Evolutionary conservation across 2,888 invertebrate species (phyloP).

Genomic region (Brenthis daphne): DNA sequence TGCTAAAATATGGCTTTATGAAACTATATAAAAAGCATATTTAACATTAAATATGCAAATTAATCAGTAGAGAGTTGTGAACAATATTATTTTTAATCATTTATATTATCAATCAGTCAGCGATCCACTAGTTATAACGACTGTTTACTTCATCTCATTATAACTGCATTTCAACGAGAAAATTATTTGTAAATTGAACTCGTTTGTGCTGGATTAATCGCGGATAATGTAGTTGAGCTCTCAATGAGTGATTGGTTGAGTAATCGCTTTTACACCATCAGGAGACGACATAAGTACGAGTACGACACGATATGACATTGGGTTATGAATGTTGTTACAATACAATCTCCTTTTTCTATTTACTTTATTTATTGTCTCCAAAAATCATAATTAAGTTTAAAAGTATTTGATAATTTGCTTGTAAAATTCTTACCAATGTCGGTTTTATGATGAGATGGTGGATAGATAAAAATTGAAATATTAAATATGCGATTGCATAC

Average conservation of each 20-base stretch:
- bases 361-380: too few relatives aligned
- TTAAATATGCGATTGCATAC: too few relatives aligned
- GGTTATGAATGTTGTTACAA: too few relatives aligned
- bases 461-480: too few relatives aligned
- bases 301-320: background rate
- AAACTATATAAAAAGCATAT: background rate
- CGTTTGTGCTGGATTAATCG: slow-evolving; percentile 23
- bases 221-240: slow-evolving; percentile 24
- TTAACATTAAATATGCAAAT: background rate
- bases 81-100: background rate
- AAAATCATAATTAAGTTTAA: too few relatives aligned
- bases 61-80: background rate
- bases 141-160: slow-evolving; percentile 25
- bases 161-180: slow-evolving; percentile 22
- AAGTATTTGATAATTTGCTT: too few relatives aligned
- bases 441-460: too few relatives aligned
- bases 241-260: slow-evolving; percentile 16
- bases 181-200: slow-evolving; percentile 29
- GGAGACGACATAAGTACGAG: slow-evolving; percentile 6
- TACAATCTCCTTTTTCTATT: too few relatives aligned
- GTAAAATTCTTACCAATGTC: too few relatives aligned
- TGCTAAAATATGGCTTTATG: too few relatives aligned
- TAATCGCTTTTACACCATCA: slow-evolving; percentile 4
- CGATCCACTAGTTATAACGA: slow-evolving; percentile 1
- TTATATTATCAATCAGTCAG: slow-evolving; percentile 16